Conservation (phyloP, 1,140 invertebrate genomes). For the Carcinoscorpius rotundicauda region DNA sequence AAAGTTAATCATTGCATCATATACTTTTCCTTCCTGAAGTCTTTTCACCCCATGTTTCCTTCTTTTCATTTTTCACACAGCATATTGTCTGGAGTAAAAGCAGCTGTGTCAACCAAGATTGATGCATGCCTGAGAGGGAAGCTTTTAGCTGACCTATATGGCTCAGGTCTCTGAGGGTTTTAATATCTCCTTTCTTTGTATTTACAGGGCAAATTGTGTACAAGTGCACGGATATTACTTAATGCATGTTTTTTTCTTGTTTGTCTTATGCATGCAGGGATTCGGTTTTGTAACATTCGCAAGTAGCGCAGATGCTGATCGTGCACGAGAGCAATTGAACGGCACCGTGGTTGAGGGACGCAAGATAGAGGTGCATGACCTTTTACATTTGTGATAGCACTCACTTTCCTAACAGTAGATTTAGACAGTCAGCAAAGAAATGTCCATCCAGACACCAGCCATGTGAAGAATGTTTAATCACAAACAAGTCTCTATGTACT, state of each 20-base stretch:
- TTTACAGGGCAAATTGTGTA: constrained; percentile 15
- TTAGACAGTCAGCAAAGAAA: constrained; percentile 19
- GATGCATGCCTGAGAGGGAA: neutral
- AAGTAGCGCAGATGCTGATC: constrained; percentile 98
- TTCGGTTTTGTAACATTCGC: constrained; percentile 99
- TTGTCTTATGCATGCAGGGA: constrained; percentile 52
- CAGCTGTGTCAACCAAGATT: too few species aligned
- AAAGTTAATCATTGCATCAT: too few species aligned
- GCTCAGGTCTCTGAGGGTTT: neutral
- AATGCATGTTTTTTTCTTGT: constrained; percentile 39
- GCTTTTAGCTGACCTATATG: neutral
- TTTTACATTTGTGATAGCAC: constrained; percentile 50
- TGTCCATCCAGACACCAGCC: constrained; percentile 16
- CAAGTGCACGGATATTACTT: constrained; percentile 22
- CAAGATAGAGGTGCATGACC: constrained; percentile 91
- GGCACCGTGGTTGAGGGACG: constrained; percentile 99
- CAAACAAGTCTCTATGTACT: too few species aligned
- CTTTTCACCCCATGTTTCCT: too few species aligned
- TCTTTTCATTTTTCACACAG: too few species aligned
- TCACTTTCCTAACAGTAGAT: constrained; percentile 29
- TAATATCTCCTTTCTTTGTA: constrained; percentile 18
- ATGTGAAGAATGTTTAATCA: too few species aligned
- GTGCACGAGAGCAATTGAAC: constrained; percentile 99
- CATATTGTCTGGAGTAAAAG: too few species aligned
- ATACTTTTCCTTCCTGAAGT: too few species aligned